Evolutionary conservation across 2,888 invertebrate species (phyloP).

Genomic region (Morpho achilles): DNA sequence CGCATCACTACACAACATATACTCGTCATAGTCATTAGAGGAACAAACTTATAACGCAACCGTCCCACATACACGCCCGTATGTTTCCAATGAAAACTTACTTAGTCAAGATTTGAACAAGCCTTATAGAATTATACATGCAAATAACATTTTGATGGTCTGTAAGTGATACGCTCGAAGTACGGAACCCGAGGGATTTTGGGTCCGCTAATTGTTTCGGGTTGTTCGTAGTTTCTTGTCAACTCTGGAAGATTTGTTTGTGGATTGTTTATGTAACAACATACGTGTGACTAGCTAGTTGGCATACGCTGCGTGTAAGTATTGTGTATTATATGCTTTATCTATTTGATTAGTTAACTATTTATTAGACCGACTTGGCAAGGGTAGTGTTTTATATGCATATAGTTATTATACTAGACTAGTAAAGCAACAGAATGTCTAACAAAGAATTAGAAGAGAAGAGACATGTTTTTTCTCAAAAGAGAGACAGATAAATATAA

Average conservation of each 20-base stretch:
- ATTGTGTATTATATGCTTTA: no score
- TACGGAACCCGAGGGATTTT: conserved; percentile 12
- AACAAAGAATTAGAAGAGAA: no score
- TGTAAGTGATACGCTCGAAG: conserved; percentile 16
- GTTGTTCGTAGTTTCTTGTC: conserved; percentile 12
- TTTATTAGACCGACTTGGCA: no score
- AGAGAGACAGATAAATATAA: no score
- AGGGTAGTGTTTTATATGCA: no score
- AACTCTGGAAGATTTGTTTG: conserved; percentile 13
- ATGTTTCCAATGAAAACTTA: conserved; percentile 11
- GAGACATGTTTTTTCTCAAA: no score
- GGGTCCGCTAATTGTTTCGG: conserved; percentile 21
- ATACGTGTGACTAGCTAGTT: neutral
- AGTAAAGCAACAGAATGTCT: no score
- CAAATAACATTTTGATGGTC: conserved; percentile 55
- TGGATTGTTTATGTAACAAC: neutral
- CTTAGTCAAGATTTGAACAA: conserved; percentile 10
- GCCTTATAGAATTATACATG: conserved; percentile 53
- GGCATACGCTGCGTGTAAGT: no score
- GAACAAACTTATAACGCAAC: neutral
- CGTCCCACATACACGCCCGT: neutral
- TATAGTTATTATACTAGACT: no score
- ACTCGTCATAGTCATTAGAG: conserved; percentile 14
- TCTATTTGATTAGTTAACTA: no score
- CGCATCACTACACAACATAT: conserved; percentile 45